These are phyloP conservation scores for Danaus plexippus DNA, from an alignment of 1,140 invertebrate genomes.

Conservation along the genomic window DNA sequence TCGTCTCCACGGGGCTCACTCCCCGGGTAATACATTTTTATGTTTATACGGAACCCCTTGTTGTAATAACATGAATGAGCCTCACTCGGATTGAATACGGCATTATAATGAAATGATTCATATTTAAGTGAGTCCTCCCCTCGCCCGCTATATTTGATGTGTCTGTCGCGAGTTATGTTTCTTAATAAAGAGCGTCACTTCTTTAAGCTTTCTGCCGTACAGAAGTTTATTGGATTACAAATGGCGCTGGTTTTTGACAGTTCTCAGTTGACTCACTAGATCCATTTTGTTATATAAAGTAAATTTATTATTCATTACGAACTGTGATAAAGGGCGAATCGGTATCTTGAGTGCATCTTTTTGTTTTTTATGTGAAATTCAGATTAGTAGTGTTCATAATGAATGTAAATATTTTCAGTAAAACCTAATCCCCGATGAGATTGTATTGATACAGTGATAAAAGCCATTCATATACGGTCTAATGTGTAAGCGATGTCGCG, in stretches of 20 bases:
- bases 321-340: not conserved
- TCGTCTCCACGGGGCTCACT: conserved; percentile 65
- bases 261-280: no score
- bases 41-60: conserved; percentile 59
- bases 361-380: not conserved
- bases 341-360: not conserved
- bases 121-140: conserved; percentile 70
- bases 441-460: conserved; percentile 59
- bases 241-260: no score
- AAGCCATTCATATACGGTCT: conserved; percentile 52
- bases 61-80: conserved; percentile 68
- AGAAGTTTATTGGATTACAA: conserved; percentile 21
- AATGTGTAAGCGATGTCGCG: conserved; percentile 57
- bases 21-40: conserved; percentile 65
- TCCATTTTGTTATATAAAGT: no score
- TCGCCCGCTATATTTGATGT: conserved; percentile 59
- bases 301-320: no score
- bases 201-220: conserved; percentile 36
- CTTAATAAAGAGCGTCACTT: conserved; percentile 66
- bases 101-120: conserved; percentile 72
- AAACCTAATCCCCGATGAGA: conserved; percentile 46
- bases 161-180: conserved; percentile 65
- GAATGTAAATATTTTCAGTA: conserved; percentile 9
- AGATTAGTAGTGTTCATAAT: not conserved
- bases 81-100: conserved; percentile 70